Evolutionary conservation across 2,888 invertebrate species (phyloP).

Genomic region (Mythimna lalbum): DNA sequence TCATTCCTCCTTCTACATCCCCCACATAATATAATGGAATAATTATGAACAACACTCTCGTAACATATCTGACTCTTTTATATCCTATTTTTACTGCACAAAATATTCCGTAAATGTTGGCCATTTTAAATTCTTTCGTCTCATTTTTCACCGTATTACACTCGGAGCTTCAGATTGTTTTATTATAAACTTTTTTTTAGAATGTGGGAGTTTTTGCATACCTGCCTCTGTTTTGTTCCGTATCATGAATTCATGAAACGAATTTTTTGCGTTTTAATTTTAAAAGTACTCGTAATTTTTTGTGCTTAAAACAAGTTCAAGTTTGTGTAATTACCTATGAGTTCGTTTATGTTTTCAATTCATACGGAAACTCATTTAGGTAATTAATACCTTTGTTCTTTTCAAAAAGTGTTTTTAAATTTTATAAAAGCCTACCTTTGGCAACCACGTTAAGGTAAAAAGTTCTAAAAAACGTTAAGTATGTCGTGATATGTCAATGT

Average conservation of each 20-base stretch:
- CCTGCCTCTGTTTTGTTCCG: slow-evolving; percentile 79
- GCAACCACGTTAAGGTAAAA: neutral
- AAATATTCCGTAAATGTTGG: slow-evolving; percentile 79
- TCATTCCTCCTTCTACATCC: slow-evolving; percentile 19
- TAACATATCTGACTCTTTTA: slow-evolving; percentile 60
- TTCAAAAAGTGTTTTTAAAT: neutral
- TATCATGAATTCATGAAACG: slow-evolving; percentile 81
- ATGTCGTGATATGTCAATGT: neutral
- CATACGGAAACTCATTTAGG: slow-evolving; percentile 36
- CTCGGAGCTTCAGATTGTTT: slow-evolving; percentile 81
- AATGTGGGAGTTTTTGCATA: slow-evolving; percentile 80
- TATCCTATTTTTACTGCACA: slow-evolving; percentile 60
- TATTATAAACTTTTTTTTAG: slow-evolving; percentile 82
- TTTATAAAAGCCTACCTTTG: neutral
- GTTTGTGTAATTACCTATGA: slow-evolving; percentile 44
- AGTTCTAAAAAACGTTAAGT: neutral
- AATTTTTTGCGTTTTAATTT: slow-evolving; percentile 75
- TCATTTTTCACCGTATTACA: slow-evolving; percentile 82
- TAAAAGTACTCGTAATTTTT: slow-evolving; percentile 72
- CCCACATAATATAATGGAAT: slow-evolving; percentile 51
- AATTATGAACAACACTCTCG: slow-evolving; percentile 61
- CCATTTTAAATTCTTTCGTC: slow-evolving; percentile 81
- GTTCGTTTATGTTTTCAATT: slow-evolving; percentile 55
- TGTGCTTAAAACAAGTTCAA: slow-evolving; percentile 50
- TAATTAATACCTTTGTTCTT: slow-evolving; percentile 34